phyloP scores from a whole-genome alignment of 2,797 vertebrate genomes.

The Danio choprae region DNA sequence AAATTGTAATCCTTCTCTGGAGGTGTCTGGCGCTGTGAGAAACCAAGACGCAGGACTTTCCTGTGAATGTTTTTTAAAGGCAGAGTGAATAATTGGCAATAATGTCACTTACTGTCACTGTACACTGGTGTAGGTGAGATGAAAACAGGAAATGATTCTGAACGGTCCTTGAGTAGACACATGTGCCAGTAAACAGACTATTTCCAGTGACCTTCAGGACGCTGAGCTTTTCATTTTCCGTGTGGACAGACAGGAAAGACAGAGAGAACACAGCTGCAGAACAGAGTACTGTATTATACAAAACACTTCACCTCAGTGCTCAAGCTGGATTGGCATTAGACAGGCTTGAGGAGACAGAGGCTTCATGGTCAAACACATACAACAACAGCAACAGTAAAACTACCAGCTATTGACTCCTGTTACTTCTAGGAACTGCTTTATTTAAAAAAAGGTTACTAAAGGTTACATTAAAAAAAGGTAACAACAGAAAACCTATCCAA shows the following conservation, averaged over 20 bases:
- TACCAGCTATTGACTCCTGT: background rate
- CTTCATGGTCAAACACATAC: background rate
- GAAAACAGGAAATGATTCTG: constrained; percentile 14
- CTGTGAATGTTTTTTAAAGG: background rate
- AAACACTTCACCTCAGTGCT: background rate
- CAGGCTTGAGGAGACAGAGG: background rate
- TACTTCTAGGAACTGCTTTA: too few relatives aligned
- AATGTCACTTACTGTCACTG: background rate
- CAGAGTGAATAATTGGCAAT: background rate
- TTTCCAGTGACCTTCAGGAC: constrained; percentile 27
- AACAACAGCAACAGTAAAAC: background rate
- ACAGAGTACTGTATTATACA: background rate
- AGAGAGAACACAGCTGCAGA: constrained; percentile 5
- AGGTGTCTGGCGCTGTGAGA: constrained; percentile 18
- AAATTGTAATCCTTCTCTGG: constrained; percentile 18
- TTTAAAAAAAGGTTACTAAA: too few relatives aligned
- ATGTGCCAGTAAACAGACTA: background rate
- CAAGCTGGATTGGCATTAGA: background rate
- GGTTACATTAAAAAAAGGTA: too few relatives aligned
- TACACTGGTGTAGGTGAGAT: constrained; percentile 15
- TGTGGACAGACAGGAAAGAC: constrained; percentile 15
- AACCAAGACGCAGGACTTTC: constrained; percentile 2
- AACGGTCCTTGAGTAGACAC: background rate
- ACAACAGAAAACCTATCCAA: too few relatives aligned
- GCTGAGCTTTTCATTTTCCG: constrained; percentile 18